Percentiles rank a stretch among this genome's conserved stretches.
Conservation (phyloP, 2,888 invertebrate genomes). For the Phyto melanocephala region DNA sequence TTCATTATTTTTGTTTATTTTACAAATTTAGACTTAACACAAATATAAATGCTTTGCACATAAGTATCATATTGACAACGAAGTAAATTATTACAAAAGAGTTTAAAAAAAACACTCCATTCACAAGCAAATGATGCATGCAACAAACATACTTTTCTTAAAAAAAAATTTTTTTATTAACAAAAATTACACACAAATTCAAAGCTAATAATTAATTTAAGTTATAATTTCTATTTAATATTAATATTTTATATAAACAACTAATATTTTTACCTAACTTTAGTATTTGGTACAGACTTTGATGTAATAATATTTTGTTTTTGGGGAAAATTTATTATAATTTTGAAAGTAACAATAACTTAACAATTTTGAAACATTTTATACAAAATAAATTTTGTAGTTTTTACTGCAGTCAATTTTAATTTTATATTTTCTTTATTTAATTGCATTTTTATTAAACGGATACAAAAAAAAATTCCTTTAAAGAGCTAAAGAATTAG, state of each 20-base stretch:
- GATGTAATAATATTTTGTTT: neutral
- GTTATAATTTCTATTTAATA: neutral
- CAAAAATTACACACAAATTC: neutral
- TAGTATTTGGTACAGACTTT: neutral
- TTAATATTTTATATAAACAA: neutral
- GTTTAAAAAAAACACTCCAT: neutral
- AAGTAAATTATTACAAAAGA: constrained; percentile 2
- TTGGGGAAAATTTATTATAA: neutral
- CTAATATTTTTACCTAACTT: neutral
- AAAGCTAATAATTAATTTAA: neutral
- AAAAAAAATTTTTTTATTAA: constrained; percentile 29
- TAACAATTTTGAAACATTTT: neutral
- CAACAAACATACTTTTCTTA: neutral
- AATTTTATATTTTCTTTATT: too few species aligned
- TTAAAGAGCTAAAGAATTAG: too few species aligned
- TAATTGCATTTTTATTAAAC: too few species aligned
- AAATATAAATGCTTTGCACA: constrained; percentile 14
- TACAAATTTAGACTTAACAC: too few species aligned
- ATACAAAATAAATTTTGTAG: too few species aligned
- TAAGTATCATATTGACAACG: constrained; percentile 16
- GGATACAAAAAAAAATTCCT: too few species aligned
- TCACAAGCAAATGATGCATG: constrained; percentile 16
- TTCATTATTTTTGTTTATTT: constrained; percentile 28
- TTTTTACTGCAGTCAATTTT: too few species aligned
- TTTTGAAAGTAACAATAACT: neutral